phyloP scores from a whole-genome alignment of 2,888 invertebrate species.

The Trachelus stipa region DNA sequence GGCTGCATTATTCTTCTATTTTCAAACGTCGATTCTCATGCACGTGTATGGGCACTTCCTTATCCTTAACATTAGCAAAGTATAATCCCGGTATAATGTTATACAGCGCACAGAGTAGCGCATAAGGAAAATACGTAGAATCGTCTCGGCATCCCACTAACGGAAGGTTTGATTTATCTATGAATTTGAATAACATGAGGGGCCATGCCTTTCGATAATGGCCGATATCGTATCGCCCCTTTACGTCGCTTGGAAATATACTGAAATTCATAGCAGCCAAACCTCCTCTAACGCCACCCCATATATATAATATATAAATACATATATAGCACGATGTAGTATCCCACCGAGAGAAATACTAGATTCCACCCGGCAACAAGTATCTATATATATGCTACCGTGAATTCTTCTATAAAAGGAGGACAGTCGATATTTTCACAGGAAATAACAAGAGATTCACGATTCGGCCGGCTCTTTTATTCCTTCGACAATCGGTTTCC shows the following conservation, averaged over 20 bases:
- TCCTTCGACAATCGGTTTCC: not conserved
- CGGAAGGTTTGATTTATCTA: constrained; percentile 52
- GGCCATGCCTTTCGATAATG: constrained; percentile 46
- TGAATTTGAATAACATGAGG: constrained; percentile 58
- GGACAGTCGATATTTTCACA: not conserved
- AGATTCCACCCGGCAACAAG: not conserved
- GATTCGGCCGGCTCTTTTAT: not conserved
- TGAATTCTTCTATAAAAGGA: not conserved
- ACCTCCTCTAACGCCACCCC: not conserved
- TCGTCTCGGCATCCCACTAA: not conserved
- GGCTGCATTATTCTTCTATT: not conserved
- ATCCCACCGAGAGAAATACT: not conserved
- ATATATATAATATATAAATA: no score
- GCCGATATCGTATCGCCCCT: constrained; percentile 36
- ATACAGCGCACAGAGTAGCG: not conserved
- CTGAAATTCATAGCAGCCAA: not conserved
- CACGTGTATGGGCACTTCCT: not conserved
- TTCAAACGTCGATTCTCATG: not conserved
- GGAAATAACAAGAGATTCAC: not conserved
- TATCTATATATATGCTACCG: not conserved
- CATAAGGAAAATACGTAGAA: not conserved
- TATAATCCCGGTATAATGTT: not conserved
- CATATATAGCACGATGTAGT: not conserved
- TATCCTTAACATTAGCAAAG: not conserved
- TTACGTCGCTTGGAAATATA: constrained; percentile 2